Base-by-base conservation (phyloP, 2,888 invertebrate genomes). In the Zaprionus obscuricornis region DNA sequence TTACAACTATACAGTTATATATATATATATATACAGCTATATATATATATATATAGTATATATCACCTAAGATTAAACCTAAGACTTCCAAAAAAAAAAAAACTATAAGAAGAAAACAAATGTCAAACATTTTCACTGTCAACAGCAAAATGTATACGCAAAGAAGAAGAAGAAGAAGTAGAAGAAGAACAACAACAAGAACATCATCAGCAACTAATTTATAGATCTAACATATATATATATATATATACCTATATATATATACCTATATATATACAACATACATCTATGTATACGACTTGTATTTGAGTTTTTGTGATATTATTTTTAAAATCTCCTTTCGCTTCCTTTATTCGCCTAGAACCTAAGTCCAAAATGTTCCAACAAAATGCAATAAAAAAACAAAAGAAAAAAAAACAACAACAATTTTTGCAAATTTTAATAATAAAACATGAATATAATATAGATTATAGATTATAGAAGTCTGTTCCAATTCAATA, bases 281-380 rank as follows among this genome's bases (percentile, higher is more conserved):
- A 34, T 60, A 39, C 36, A 49, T 26, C 47, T 66, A 64, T 58
- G 76, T 84, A 74, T 84, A 85, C 77, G 73, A 84, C 78, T 85
- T 84, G 62, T 81, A 74, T 74, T 78, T 78, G 65, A 81, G 81
- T 85, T 85, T 77, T 85, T 81, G 79, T 81, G 79, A 81, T 81
- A 81, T 81, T 85, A 81, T 81, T 81, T 85, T 43, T 83, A 75
- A 78, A 79, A 54, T n/a, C 56, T 46, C 58, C 45, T 27, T 77
- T 78, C 11, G 78, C 82, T 78, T 78, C 85, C 85, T 64, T 66
- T 62, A 56, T 49, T 57, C 66, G 58, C 47, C 37, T 65, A 50
- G 58, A 13, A 40, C 31, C 33, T 60, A 60, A 70, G 39, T 57
- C 17, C 18, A 6, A 3, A 1, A 14, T 13, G n/a, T n/a, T n/a